Base-by-base conservation (phyloP, 2,113 vertebrate species). In the Epinephelus fuscoguttatus region DNA sequence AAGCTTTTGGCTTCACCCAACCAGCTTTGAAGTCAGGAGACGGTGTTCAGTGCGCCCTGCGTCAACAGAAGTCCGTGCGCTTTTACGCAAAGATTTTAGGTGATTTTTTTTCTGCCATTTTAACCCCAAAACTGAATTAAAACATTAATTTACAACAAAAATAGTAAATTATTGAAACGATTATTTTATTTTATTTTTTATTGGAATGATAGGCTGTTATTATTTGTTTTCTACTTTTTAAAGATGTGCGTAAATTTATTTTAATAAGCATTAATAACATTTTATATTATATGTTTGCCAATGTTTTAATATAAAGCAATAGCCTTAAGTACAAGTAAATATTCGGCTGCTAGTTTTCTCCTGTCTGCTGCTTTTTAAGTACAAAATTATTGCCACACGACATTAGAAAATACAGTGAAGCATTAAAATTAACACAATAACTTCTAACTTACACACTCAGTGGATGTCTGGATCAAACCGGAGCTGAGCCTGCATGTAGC, bases 391-490 rank as follows among this genome's bases (percentile, higher is more conserved):
- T 18, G 12, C 21, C 42, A n/a, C 2, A 53, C 10, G 1, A 45
- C 21, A 21, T 61, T 6, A 12, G 1, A 25, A 52, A 56, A 61
- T 19, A 68, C 33, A 61, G 17, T 52, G 18, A 25, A 25, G 8
- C n/a, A 40, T 47, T 66, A 0, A 62, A 49, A 82, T 70, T 2
- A 11, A 60, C 12, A 60, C 37, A 78, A 18, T 63, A 59, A 64
- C 71, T 71, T 80, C 61, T 76, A 77, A 88, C 63, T 84, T 78
- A 84, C 69, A 78, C 63, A 66, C 13, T 68, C 37, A 56, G 59
- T 45, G 71, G 79, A 18, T 62, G 70, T 80, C 52, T 56, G 64
- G 64, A 61, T 74, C 62, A 69, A n/a, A 64, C 27, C 81, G 61
- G 13, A 55, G 77, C 49, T 68, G 14, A 55, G 14, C 0, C 15